Base-by-base conservation (phyloP, 2,888 invertebrate species). In the Drosophila algonquin region DNA sequence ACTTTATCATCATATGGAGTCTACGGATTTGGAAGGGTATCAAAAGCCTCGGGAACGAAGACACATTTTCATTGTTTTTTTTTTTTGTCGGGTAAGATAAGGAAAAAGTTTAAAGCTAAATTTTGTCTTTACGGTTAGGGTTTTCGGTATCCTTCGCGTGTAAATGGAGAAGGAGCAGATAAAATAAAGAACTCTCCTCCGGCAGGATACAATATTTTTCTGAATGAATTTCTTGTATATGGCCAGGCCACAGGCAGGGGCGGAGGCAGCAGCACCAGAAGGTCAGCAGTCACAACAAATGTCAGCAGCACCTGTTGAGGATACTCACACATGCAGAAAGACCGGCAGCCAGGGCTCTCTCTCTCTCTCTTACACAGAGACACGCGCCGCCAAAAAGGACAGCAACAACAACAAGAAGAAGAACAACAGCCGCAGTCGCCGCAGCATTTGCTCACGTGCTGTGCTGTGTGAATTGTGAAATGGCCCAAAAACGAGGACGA, bases 361-460 rank as follows among this genome's bases (percentile, higher is more conserved):
- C 24, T 24, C 35, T 14, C 35, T 14, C 35, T 61, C 54, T 64
- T 68, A 80, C 73, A 81, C 55, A 64, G 73, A 84, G 73, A 84
- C 85, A 85, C 87, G 79, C 87, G 85, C 71, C 82, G 73, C 32
- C 52, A 54, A 71, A 84, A 87, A 84, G 82, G 87, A 84, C 84
- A 84, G 76, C 87, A 86, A 54, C 46, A 21, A 21, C 21, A 9
- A 9, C 14, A 40, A 40, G 7, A 40, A 7, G 2, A n/a, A 5
- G 14, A 40, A 40, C 40, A 40, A 40, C 40, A 40, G 40, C 40
- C 40, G 2, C 40, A 35, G 14, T 40, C 55, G 78, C 76, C 79
- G 76, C 73, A 63, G 70, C 7, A 65, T 50, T 73, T 79, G 46
- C 68, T 73, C 73, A 73, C 74, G 64, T 74, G 74, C 63, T 54